A percentile compares a stretch with the other conserved stretches of the same genome.
These are phyloP conservation scores for Corythornis leucogaster DNA, from an alignment of 2,797 vertebrate species.

Conservation along the genomic window DNA sequence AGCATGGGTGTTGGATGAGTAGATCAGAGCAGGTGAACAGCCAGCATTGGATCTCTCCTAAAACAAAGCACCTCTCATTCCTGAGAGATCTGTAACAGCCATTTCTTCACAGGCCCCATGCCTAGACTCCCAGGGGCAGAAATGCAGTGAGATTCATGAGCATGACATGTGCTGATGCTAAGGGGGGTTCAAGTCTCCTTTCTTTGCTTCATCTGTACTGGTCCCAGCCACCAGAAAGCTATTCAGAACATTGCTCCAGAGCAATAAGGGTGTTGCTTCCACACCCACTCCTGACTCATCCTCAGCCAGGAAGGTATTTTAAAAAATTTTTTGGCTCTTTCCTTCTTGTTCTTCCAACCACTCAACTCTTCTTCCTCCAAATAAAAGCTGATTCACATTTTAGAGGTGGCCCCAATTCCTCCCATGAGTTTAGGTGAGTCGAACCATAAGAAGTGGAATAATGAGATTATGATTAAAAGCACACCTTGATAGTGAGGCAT, in stretches of 20 bases:
- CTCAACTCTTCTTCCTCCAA: conserved; percentile 49
- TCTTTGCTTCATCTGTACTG: background rate
- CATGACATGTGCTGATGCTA: accelerated
- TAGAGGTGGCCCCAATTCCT: conserved; percentile 68
- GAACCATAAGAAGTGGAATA: conserved; percentile 79
- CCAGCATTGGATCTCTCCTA: background rate
- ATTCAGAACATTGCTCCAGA: background rate
- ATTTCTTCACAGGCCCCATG: background rate
- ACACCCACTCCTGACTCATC: background rate
- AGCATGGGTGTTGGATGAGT: background rate
- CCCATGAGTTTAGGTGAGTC: conserved; percentile 75
- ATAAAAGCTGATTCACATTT: conserved; percentile 63
- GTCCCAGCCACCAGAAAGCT: background rate
- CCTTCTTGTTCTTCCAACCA: conserved; percentile 9
- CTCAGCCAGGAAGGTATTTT: background rate
- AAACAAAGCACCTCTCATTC: background rate
- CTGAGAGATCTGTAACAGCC: background rate
- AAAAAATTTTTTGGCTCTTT: background rate
- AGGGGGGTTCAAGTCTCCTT: background rate
- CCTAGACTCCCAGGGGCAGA: background rate
- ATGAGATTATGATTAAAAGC: conserved; percentile 84
- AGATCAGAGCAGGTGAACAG: background rate
- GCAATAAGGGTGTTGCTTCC: background rate
- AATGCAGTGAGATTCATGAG: background rate
- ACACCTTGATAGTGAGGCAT: conserved; percentile 79